Percentiles rank a stretch among this genome's conserved stretches.
These are phyloP conservation scores for Crossaster papposus DNA, from an alignment of 53 echinoderm and acorn worm genomes.

Conservation along the genomic window DNA sequence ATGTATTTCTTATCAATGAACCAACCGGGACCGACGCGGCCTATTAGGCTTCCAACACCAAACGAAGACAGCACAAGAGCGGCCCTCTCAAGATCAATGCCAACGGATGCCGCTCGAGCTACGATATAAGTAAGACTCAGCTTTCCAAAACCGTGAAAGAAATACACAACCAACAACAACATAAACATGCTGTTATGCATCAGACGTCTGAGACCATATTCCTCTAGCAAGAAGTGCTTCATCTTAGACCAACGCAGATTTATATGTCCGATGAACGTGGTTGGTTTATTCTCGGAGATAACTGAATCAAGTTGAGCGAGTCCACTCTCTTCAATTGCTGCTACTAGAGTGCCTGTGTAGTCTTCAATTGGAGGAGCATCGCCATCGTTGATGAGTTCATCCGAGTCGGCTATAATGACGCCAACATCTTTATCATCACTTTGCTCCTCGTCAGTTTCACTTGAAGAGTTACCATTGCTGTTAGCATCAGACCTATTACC, in stretches of 20 bases:
- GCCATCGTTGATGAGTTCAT: neutral
- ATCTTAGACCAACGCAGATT: neutral
- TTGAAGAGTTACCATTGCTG: neutral
- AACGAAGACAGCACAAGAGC: constrained; percentile 25
- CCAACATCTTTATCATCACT: neutral
- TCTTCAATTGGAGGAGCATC: neutral
- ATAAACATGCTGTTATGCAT: neutral
- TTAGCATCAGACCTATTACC: neutral
- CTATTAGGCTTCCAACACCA: neutral
- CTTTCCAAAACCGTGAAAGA: constrained; percentile 14
- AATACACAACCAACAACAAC: neutral
- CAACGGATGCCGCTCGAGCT: constrained; percentile 18
- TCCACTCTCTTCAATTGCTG: neutral
- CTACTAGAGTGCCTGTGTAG: neutral
- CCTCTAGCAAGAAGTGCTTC: constrained; percentile 20
- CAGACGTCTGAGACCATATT: constrained; percentile 28
- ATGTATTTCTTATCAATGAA: constrained; percentile 43
- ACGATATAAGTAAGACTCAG: constrained; percentile 18
- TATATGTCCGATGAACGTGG: neutral
- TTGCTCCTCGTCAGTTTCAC: neutral
- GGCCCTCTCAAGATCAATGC: neutral
- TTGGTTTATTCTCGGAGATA: too few species aligned
- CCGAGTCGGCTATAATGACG: neutral
- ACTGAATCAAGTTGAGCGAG: neutral
- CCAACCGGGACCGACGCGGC: constrained; percentile 12